phyloP scores from a whole-genome alignment of 2,888 invertebrate genomes.

The Notocelia uddmanniana region DNA sequence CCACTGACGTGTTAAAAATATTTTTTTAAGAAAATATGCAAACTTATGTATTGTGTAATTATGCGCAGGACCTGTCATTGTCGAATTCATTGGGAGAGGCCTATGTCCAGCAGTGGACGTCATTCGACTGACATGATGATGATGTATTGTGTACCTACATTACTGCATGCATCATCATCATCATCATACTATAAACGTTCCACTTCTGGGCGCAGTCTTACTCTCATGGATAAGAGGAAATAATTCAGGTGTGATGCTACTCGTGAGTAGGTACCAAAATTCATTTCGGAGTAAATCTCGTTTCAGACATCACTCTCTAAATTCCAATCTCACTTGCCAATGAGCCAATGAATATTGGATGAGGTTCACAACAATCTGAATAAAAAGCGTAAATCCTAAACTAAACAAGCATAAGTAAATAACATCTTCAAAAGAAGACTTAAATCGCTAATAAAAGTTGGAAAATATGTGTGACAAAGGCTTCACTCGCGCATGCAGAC shows the following conservation, averaged over 20 bases:
- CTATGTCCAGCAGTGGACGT: no score
- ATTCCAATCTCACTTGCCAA: slow-evolving; percentile 17
- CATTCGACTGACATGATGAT: no score
- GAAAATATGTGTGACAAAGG: neutral
- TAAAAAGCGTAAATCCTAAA: slow-evolving; percentile 26
- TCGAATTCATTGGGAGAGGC: no score
- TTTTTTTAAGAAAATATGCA: no score
- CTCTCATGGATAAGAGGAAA: neutral
- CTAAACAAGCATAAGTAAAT: slow-evolving; percentile 10
- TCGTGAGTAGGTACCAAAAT: neutral
- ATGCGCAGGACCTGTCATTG: no score
- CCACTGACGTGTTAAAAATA: no score
- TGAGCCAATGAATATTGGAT: slow-evolving; percentile 21
- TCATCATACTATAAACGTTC: no score
- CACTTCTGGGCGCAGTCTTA: no score
- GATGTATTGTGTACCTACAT: no score
- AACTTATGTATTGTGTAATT: no score
- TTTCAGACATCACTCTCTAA: slow-evolving; percentile 3
- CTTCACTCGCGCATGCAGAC: neutral
- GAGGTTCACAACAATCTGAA: slow-evolving; percentile 11
- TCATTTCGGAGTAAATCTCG: neutral
- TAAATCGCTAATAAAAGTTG: neutral
- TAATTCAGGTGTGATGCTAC: neutral
- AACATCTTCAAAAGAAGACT: neutral
- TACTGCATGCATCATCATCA: no score